Evolutionary conservation across 1,140 invertebrate genomes (phyloP).

Genomic region (Macrotrachela quadricornifera): DNA sequence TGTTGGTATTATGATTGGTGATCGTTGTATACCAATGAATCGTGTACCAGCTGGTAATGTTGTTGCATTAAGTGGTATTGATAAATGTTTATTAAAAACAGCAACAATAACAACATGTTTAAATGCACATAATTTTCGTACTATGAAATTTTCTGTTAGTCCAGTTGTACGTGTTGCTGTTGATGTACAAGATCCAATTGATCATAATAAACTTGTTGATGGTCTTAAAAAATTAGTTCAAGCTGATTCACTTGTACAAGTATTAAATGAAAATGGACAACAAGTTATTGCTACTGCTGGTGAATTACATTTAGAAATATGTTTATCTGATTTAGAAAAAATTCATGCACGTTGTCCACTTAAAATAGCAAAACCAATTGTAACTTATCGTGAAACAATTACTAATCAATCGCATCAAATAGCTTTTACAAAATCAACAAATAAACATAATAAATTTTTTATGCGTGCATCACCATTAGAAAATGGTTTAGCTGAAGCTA

Average conservation of each 20-base stretch:
- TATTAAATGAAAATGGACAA: conserved; percentile 8
- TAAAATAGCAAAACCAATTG: conserved; percentile 1
- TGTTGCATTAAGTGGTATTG: conserved; percentile 95
- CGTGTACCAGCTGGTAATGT: conserved; percentile 98
- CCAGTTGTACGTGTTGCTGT: conserved; percentile 97
- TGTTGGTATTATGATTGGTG: conserved; percentile 99
- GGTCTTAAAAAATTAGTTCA: conserved; percentile 90
- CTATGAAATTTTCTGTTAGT: conserved; percentile 76
- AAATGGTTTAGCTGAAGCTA: conserved; percentile 2
- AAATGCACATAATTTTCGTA: conserved; percentile 94
- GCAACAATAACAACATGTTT: conserved; percentile 96
- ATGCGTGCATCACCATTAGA: conserved; percentile 7
- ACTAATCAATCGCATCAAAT: neutral
- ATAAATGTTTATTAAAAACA: conserved; percentile 96
- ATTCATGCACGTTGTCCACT: conserved; percentile 2
- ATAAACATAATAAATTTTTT: conserved; percentile 28
- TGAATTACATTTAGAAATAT: conserved; percentile 10
- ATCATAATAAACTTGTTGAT: conserved; percentile 93
- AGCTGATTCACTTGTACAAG: conserved; percentile 92
- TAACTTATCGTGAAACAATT: conserved; percentile 1
- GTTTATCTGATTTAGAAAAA: conserved; percentile 9
- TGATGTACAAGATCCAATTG: conserved; percentile 93
- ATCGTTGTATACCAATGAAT: conserved; percentile 95
- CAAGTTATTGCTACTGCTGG: conserved; percentile 38
- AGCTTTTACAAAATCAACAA: neutral